Evolutionary conservation across 2,113 vertebrate genomes (phyloP), one percentile per base, ranked within the genome.

Genomic region (Mugil cephalus): DNA sequence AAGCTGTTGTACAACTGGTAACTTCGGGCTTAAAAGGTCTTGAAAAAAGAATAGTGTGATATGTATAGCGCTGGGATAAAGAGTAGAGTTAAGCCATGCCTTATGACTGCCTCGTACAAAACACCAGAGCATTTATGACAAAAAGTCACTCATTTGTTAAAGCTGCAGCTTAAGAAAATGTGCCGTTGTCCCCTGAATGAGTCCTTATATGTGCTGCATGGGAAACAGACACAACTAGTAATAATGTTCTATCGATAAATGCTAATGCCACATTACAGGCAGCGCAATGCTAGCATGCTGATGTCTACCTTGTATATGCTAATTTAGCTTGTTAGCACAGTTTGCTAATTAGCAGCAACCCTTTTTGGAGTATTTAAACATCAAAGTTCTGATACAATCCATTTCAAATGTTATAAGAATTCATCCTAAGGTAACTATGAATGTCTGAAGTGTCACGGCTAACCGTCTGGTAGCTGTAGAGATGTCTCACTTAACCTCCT

Each of bases 51-150:
- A 40, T 4, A n/a, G 30, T 51, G 39, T 17, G 2, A 35, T 13
- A 43, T 30, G 24, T 30, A 2, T 15, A 18, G 40, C 15, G 18
- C 11, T 46, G n/a, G 69, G 1, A 75, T 81, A 48, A 87, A 74
- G 70, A 35, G 30, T 62, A 54, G n/a, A 65, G 45, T 74, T 81
- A 86, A 79, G 58, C 60, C 39, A 21, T 64, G 42, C 21, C 58
- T 68, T 61, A 60, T 84, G 69, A 82, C 65, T 36, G 73, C 38
- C 0, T 58, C 24, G 36, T 19, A 64, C 59, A 82, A 64, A 58
- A 24, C 40, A 8, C 63, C 15, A 36, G 17, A 30, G 53, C 42
- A 53, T 67, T 39, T 15, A 39, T 13, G 1, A 45, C 8, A 45
- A 38, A 63, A 69, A 48, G 1, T 8, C 24, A 55, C 43, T 42